Evolutionary conservation across 2,888 invertebrate genomes (phyloP).

Genomic region (Lasioglossum lativentre): DNA sequence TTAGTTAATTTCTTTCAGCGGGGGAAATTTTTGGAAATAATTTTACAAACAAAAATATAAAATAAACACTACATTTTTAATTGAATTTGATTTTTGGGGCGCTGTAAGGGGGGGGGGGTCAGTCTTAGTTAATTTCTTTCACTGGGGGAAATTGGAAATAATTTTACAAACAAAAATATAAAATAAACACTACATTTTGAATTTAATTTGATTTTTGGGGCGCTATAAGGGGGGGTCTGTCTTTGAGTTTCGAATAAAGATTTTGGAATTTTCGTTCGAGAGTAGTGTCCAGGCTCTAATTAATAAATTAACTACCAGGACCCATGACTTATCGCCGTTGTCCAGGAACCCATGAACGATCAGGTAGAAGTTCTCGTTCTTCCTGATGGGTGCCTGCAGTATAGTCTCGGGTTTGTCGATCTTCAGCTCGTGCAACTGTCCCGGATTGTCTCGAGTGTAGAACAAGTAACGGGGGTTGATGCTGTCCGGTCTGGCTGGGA

Average conservation of each 20-base stretch:
- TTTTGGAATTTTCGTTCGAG: neutral
- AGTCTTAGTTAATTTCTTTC: no score
- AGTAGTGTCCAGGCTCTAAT: neutral
- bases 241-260: neutral
- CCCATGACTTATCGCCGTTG: constrained; percentile 92
- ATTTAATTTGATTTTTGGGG: neutral
- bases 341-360: constrained; percentile 96
- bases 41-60: no score
- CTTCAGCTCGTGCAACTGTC: constrained; percentile 87
- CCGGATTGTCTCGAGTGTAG: constrained; percentile 86
- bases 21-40: no score
- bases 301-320: constrained; percentile 84
- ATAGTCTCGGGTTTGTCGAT: constrained; percentile 89
- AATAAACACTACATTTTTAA: no score
- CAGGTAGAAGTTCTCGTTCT: constrained; percentile 89
- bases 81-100: neutral
- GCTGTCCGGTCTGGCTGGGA: constrained; percentile 90
- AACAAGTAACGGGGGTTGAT: constrained; percentile 88
- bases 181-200: no score
- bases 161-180: no score
- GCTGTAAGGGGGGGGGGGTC: no score
- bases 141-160: no score
- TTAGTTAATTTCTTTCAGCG: no score
- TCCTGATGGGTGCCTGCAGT: constrained; percentile 87
- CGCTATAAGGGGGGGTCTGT: neutral